Base-by-base conservation (phyloP, 2,113 vertebrate genomes). In the Pachyramphus minor region DNA sequence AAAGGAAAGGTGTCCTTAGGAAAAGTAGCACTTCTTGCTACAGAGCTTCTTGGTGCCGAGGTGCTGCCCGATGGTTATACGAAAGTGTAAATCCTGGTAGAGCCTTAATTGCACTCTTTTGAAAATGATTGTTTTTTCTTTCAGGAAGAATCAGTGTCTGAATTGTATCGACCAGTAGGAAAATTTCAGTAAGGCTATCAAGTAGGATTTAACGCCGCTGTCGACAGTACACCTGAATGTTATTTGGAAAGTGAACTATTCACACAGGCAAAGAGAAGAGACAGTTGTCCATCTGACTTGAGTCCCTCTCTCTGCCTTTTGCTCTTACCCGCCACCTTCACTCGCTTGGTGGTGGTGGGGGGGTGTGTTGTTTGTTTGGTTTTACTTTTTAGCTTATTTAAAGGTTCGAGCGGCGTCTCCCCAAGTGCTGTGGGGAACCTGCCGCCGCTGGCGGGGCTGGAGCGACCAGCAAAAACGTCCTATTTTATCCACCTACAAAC, bases 31-130 rank as follows among this genome's bases (percentile, higher is more conserved):
- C 5, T 76, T 10, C 2, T 7, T 72, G 12, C 4, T 20, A 8
- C 1, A 2, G 16, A 8, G 42, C 5, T 45, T 49, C 13, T 59
- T 6, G 3, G 9, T n/a, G 30, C 3, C 0, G 5, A 5, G 18
- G 8, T 53, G 9, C 9, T 55, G 20, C 30, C 27, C 2, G 5
- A 2, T 6, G 10, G 5, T 11, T 30, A 14, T 28, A 18, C 1
- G 8, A n/a, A 60, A 21, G 9, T 0, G 5, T 14, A 62, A 85
- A 79, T 45, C 6, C 18, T 17, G 12, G 4, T 4, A 47, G 7
- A 67, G 3, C 3, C 24, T 62, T 30, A 53, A 69, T 53, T 45
- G 5, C 12, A 7, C 0, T 0, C 1, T 2, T 49, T 37, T 14
- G 2, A 4, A 20, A 6, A 8, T 20, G 19, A 3, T 1, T 42